Base-by-base conservation (phyloP, 2,797 vertebrate species). In the Allobates femoralis region DNA sequence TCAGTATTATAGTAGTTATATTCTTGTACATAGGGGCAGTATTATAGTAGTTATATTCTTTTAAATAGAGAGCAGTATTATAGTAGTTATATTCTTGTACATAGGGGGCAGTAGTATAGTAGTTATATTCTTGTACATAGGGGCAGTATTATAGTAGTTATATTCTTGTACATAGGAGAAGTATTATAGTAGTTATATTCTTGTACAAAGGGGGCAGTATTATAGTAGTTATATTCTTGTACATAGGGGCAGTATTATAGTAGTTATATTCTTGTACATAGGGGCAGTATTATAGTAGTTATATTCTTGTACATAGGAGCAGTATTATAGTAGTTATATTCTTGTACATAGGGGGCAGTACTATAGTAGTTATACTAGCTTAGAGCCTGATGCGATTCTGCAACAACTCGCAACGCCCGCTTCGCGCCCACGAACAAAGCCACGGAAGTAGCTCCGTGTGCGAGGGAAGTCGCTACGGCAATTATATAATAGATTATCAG, bases 121-220 rank as follows among this genome's bases (percentile, higher is more conserved):
- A 46, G 41, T 62, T 32, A 67, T 32, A 67, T 34, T 67, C 64
- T 34, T 67, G 64, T 67, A 67, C 30, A 67, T 67, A 67, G 64
- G 64, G 6, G 66, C 66, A 69, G 32, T 69, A 69, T 69, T 69
- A 37, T 69, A 69, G 66, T 69, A 69, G 66, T 69, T 69, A 69
- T 69, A 37, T 69, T 69, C 66, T 69, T 69, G 66, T 69, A 37
- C 3, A 71, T 71, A 71, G 67, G 19, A 14, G 34, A 19, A 71
- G 66, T 71, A 71, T 41, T 69, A 71, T 71, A 71, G 67, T 71
- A 71, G 34, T n/a, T 71, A 71, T 71, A 71, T 71, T 71, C 67
- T 71, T 71, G 67, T 71, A 71, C 7, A 71, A 41, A 71, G n/a
- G 34, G 67, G 7, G 34, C 67, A 71, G 67, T 71, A 41, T 71